Conservation (phyloP, 2,888 invertebrate genomes). For the Lithophane leautieri region DNA sequence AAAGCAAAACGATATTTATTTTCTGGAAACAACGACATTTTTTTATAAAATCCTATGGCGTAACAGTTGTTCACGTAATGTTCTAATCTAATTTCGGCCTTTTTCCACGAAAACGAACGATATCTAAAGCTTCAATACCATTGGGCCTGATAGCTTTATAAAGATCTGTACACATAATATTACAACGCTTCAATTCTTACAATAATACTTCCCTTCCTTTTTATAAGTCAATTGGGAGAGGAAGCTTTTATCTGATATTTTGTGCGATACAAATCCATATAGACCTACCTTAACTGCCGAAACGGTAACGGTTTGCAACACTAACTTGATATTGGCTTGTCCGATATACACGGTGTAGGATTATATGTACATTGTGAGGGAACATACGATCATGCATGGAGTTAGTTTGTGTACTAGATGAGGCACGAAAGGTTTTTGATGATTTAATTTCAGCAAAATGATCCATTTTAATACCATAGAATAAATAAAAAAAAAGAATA, state of each 20-base stretch:
- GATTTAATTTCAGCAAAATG: background rate
- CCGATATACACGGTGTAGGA: constrained; percentile 79
- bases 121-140: constrained; percentile 41
- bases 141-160: constrained; percentile 28
- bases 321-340: constrained; percentile 83
- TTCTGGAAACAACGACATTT: constrained; percentile 15
- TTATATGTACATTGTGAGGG: constrained; percentile 79
- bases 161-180: constrained; percentile 25
- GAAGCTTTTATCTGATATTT: constrained; percentile 38
- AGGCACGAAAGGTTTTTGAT: constrained; percentile 18
- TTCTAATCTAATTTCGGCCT: constrained; percentile 26
- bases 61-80: constrained; percentile 19
- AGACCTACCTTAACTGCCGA: constrained; percentile 46
- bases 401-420: constrained; percentile 62
- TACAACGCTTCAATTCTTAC: constrained; percentile 25
- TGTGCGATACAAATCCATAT: constrained; percentile 44
- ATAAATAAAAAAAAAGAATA: background rate
- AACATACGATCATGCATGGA: constrained; percentile 70
- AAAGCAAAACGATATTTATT: constrained; percentile 28
- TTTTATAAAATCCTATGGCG: constrained; percentile 12
- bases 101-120: constrained; percentile 14
- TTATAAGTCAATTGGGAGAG: constrained; percentile 30
- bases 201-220: constrained; percentile 29
- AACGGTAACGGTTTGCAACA: constrained; percentile 71
- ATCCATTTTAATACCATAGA: background rate